Conservation (phyloP, 2,888 invertebrate genomes). For the Sacculina carcini region DNA sequence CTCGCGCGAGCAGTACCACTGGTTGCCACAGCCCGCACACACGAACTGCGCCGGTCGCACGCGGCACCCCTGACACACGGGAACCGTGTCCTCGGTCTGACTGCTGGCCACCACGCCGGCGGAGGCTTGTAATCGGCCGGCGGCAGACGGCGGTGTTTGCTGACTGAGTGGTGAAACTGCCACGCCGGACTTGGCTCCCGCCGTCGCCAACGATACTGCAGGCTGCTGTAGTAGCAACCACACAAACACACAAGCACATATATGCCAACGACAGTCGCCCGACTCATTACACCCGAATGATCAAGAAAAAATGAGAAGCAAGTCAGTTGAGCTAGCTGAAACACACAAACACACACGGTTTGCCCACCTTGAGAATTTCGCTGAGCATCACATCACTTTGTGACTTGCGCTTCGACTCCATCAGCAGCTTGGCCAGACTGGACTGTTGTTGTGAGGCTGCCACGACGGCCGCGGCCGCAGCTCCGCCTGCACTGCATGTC, state of each 20-base stretch:
- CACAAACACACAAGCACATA: constrained; percentile 11
- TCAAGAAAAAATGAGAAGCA: too few relatives aligned
- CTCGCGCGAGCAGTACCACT: constrained; percentile 79
- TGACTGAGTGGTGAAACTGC: constrained; percentile 9
- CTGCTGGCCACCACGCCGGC: background rate
- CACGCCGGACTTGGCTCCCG: constrained; percentile 8
- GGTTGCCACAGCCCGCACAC: constrained; percentile 67
- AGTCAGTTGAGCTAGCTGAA: too few relatives aligned
- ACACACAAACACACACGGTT: too few relatives aligned
- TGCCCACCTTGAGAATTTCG: background rate
- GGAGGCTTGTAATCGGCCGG: background rate
- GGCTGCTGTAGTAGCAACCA: constrained; percentile 9
- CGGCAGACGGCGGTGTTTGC: too few relatives aligned
- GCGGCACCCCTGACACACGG: constrained; percentile 62
- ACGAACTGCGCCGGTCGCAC: constrained; percentile 56
- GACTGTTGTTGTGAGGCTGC: background rate
- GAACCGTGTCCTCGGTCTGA: constrained; percentile 18
- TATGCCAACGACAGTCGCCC: too few relatives aligned
- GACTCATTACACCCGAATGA: too few relatives aligned
- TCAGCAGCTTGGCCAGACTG: background rate
- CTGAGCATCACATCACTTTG: background rate
- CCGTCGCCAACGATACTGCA: constrained; percentile 4
- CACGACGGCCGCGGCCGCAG: background rate
- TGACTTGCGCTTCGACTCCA: background rate
- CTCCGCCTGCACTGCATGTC: background rate